These are phyloP conservation scores for Galendromus occidentalis DNA, from an alignment of 1,140 invertebrate genomes.

Conservation along the genomic window DNA sequence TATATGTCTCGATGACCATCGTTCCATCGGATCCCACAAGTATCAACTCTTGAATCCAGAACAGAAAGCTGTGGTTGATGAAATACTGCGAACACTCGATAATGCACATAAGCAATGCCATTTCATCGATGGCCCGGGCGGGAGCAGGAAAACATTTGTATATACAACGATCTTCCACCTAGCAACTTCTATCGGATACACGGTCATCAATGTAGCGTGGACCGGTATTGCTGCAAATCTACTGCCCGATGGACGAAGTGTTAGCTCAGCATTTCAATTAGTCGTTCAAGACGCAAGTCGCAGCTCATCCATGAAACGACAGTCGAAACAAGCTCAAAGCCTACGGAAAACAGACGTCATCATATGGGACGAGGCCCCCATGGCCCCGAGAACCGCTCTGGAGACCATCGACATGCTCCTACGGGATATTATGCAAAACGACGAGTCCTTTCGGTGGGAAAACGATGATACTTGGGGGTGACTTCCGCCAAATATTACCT, in stretches of 20 bases:
- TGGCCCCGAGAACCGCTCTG: constrained; percentile 18
- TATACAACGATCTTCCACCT: constrained; percentile 19
- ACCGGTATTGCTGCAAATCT: constrained; percentile 21
- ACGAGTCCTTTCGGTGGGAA: constrained; percentile 21
- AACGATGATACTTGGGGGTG: constrained; percentile 21
- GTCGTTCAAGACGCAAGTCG: constrained; percentile 16
- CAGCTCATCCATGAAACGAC: constrained; percentile 13
- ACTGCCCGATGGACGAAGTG: constrained; percentile 19
- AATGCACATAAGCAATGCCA: constrained; percentile 12
- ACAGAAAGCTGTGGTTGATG: not conserved
- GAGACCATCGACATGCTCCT: constrained; percentile 17
- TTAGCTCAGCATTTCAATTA: constrained; percentile 17
- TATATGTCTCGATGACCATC: no score
- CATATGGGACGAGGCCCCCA: constrained; percentile 22
- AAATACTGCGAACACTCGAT: not conserved
- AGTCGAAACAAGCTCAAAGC: constrained; percentile 12
- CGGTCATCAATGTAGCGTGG: constrained; percentile 15
- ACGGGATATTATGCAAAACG: constrained; percentile 18
- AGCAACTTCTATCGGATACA: constrained; percentile 4
- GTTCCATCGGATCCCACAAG: no score
- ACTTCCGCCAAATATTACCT: constrained; percentile 23
- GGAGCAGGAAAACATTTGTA: constrained; percentile 27
- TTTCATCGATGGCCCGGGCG: constrained; percentile 23
- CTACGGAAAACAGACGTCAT: constrained; percentile 18
- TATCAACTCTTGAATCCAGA: not conserved